Evolutionary conservation across 2,888 invertebrate genomes (phyloP), one percentile per base, ranked within the genome.

Genomic region (Caenorhabditis imperialis): DNA sequence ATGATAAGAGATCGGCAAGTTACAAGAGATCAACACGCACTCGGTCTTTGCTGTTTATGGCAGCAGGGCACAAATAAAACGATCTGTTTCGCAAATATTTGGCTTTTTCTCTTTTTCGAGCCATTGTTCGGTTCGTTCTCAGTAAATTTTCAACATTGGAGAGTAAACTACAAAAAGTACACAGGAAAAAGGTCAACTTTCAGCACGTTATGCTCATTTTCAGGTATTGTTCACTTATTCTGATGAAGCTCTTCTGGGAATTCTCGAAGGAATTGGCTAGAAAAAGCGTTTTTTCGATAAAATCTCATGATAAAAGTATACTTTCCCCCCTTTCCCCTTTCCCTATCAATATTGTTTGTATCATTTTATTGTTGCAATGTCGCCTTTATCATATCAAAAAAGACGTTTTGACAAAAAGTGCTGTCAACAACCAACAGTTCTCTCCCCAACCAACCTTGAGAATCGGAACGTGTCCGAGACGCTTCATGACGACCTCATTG

Each of bases 381-480:
- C n/a, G n/a, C n/a, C 35, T 18, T 10, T 38, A 69, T 58, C 60
- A 47, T 38, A 44, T 35, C 50, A 57, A 42, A 45, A 45, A 18
- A 44, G 23, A 5, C 4, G 25, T 1, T 16, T 38, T n/a, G n/a
- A n/a, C n/a, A n/a, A n/a, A n/a, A n/a, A n/a, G n/a, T n/a, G n/a
- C n/a, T n/a, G n/a, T n/a, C n/a, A n/a, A n/a, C n/a, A n/a, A n/a
- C n/a, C n/a, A n/a, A n/a, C n/a, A n/a, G n/a, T n/a, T n/a, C n/a
- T n/a, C n/a, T n/a, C n/a, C n/a, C n/a, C n/a, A n/a, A 23, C 38
- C 23, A 20, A 85, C 86, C 82, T 90, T 90, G 45, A 86, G 86
- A 47, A 90, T 88, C 14, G 90, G 90, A 10, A 90, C 86, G 60
- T 88, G 88, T 6, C 89, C 89, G n/a, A 90, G 79, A 33, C 87